Base-by-base conservation (phyloP, 2,113 vertebrate species). In the Sceloporus tristichus region DNA sequence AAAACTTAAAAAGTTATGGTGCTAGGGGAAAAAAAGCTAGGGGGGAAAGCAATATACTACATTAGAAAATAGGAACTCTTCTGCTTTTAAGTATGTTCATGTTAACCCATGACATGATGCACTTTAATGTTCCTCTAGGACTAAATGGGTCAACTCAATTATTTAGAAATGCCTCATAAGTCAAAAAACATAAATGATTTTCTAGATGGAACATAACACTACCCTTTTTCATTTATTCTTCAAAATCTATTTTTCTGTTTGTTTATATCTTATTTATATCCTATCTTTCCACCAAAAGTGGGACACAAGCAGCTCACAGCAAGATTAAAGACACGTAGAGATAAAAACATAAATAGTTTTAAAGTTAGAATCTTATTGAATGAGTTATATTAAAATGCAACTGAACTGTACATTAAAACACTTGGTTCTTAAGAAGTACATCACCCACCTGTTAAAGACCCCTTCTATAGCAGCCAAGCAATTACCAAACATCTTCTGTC, bases 81-180 rank as follows among this genome's bases (percentile, higher is more conserved):
- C n/a, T 78, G 70, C 19, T 90, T 87, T 42, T 62, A 68, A 82
- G 1, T 78, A 42, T 75, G 62, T 27, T 80, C 25, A 88, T 82
- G 68, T 54, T 38, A 76, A 9, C 27, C 75, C 76, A 79, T 1
- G 56, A 82, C 68, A 89, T 82, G 91, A 84, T 73, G 88, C 76
- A 91, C 19, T 25, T 88, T 90, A 89, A 93, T 62, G 75, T 21
- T 90, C 88, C 38, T 87, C 79, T 48, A 88, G 90, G 56, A 79
- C 85, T 79, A 78, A 79, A 86, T 81, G 65, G 42, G 66, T 87
- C 76, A 87, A 23, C 77, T 87, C 48, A 79, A 80, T 80, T 59
- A 87, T 80, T 87, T 87, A 80, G 23, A 66, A 80, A 29, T 87
- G 21, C 48, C 40, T 71, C 66, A 70, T 71, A 87, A 87, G 66